Conservation (phyloP, 2,888 invertebrate genomes). For the Lasiommata megera region DNA sequence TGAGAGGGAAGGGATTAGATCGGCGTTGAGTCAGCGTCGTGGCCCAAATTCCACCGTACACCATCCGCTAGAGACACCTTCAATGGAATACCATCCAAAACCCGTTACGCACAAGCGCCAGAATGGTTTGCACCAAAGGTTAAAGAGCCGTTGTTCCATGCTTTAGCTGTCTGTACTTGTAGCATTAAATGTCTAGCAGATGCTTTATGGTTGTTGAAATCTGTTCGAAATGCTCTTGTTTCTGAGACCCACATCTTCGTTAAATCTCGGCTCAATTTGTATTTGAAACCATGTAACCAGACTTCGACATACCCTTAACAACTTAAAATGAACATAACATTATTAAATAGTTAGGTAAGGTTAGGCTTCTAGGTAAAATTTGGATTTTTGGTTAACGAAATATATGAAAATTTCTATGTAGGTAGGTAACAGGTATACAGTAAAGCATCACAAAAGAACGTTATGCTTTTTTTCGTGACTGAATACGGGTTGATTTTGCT, state of each 20-base stretch:
- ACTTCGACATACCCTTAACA: background rate
- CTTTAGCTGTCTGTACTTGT: constrained; percentile 49
- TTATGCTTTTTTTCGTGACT: too few species aligned
- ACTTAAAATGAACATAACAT: too few species aligned
- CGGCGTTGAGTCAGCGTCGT: constrained; percentile 74
- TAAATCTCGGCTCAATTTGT: background rate
- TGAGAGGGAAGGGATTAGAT: constrained; percentile 70
- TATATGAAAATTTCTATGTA: too few species aligned
- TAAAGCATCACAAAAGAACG: too few species aligned
- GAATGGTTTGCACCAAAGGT: constrained; percentile 39
- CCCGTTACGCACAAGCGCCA: constrained; percentile 37
- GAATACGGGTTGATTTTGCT: too few species aligned
- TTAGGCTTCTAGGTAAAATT: too few species aligned
- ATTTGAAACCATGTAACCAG: background rate
- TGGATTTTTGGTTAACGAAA: too few species aligned
- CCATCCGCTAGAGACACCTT: constrained; percentile 54
- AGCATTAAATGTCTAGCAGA: constrained; percentile 60
- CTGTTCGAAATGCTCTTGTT: constrained; percentile 18
- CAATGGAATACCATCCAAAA: constrained; percentile 51
- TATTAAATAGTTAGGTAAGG: too few species aligned
- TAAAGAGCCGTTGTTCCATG: constrained; percentile 63
- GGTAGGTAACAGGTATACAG: too few species aligned
- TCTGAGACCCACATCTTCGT: background rate
- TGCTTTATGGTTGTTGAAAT: constrained; percentile 54
- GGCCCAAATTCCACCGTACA: constrained; percentile 75